A percentile compares a stretch with the other conserved stretches of the same genome.
phyloP scores from a whole-genome alignment of 35 echinoderm and acorn worm genomes.

The Apostichopus californicus region DNA sequence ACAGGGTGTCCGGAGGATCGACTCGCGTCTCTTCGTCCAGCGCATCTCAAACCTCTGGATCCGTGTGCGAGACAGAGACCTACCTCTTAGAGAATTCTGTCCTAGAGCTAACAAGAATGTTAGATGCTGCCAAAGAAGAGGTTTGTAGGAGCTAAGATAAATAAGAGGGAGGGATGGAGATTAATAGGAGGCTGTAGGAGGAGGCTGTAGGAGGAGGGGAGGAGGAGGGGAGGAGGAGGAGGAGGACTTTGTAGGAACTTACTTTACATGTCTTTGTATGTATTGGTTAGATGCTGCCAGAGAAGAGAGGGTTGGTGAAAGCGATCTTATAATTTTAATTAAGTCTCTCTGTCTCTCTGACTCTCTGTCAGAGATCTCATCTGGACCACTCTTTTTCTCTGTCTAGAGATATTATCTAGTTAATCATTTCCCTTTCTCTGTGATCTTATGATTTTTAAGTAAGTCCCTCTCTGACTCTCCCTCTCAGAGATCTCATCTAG shows the following conservation, averaged over 20 bases:
- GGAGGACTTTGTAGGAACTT: background rate
- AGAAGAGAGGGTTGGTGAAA: too few relatives aligned
- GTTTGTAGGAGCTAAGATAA: constrained; percentile 5
- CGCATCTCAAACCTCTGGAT: background rate
- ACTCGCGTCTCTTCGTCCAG: background rate
- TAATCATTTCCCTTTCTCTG: background rate
- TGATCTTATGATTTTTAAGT: too few relatives aligned
- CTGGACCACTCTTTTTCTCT: too few relatives aligned
- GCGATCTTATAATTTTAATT: too few relatives aligned
- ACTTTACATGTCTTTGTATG: too few relatives aligned
- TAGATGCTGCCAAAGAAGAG: constrained; percentile 33
- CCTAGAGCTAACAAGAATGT: constrained; percentile 6
- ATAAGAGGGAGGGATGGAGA: background rate
- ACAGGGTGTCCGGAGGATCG: background rate
- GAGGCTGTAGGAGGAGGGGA: too few relatives aligned
- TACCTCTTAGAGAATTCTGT: constrained; percentile 20
- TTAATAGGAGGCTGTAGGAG: background rate
- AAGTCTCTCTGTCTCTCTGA: too few relatives aligned
- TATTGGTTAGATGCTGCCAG: too few relatives aligned
- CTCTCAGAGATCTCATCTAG: too few relatives aligned
- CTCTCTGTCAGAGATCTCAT: too few relatives aligned
- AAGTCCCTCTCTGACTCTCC: too few relatives aligned
- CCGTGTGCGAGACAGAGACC: constrained; percentile 12
- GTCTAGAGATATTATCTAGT: background rate
- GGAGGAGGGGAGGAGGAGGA: background rate